These are phyloP conservation scores for Chondrosia reniformis DNA, from an alignment of 37 sponge, comb jelly and placozoan genomes.

Conservation along the genomic window DNA sequence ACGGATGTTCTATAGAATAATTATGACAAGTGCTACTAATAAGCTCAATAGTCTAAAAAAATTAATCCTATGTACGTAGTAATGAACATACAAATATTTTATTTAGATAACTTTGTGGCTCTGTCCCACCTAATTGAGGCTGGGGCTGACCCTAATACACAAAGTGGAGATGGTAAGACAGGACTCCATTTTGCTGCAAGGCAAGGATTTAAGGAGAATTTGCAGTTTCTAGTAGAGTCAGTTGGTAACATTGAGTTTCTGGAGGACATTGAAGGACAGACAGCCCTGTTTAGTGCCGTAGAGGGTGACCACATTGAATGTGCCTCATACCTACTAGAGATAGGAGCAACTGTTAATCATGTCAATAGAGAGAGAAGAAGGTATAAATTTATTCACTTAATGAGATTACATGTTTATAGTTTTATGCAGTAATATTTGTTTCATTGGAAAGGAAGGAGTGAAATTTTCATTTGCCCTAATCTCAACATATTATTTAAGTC, in stretches of 20 bases:
- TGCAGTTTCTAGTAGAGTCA: conserved; percentile 67
- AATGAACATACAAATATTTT: not conserved
- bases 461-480: no score
- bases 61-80: not conserved
- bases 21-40: no score
- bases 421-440: no score
- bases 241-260: conserved; percentile 34
- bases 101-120: conserved; percentile 46
- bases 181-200: conserved; percentile 71
- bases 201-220: conserved; percentile 46
- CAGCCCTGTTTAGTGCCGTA: conserved; percentile 71
- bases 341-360: conserved; percentile 49
- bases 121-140: conserved; percentile 34
- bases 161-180: conserved; percentile 42
- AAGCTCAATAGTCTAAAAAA: no score
- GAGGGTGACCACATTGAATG: conserved; percentile 46
- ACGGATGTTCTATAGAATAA: no score
- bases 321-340: conserved; percentile 50
- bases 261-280: conserved; percentile 61
- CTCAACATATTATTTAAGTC: no score
- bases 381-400: no score
- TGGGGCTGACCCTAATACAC: conserved; percentile 62
- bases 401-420: no score
- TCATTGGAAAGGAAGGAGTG: no score
- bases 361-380: conserved; percentile 55